Evolutionary conservation across 2,113 vertebrate genomes (phyloP), one percentile per base, ranked within the genome.

Genomic region (Zosterops borbonicus): DNA sequence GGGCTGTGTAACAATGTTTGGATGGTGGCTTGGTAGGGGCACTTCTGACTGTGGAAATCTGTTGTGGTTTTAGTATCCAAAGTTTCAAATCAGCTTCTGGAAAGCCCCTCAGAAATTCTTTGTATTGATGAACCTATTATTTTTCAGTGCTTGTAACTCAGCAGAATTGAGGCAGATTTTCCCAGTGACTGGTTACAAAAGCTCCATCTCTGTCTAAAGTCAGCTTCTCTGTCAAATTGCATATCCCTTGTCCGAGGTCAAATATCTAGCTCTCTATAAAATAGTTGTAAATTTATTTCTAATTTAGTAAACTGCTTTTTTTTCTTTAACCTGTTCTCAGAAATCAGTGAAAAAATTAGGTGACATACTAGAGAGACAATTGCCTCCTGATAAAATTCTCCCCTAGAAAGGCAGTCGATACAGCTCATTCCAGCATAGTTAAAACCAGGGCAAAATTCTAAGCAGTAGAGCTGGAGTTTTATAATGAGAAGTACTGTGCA

Each of bases 391-490:
- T 9, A 90, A 87, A 87, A 80, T 62, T 85, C 13, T 60, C 10
- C n/a, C 23, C 21, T 63, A 22, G 27, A 69, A 75, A 73, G 35
- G 63, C 55, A 87, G 22, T 27, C 8, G 0, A 74, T 63, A 19
- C 16, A 41, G 37, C 7, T 16, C 53, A 52, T 63, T 77, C 67
- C 49, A 91, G 62, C 65, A 87, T 5, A 50, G 67, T 56, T 92
- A 78, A 89, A 96, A 75, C 11, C 11, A 9, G 67, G 63, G 62
- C 37, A 95, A 92, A 92, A 95, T 84, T 80, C 73, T 78, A 71
- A 78, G 50, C 35, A 67, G 67, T 64, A 47, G 73, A 96, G 53
- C 29, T 22, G 15, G 39, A 77, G 35, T 39, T 95, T 59, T 78
- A 56, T 83, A 90, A 81, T 53, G 56, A 91, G 71, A 77, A 91